These are phyloP conservation scores for Heliconius hermathena DNA, from an alignment of 1,140 invertebrate genomes.

Conservation along the genomic window DNA sequence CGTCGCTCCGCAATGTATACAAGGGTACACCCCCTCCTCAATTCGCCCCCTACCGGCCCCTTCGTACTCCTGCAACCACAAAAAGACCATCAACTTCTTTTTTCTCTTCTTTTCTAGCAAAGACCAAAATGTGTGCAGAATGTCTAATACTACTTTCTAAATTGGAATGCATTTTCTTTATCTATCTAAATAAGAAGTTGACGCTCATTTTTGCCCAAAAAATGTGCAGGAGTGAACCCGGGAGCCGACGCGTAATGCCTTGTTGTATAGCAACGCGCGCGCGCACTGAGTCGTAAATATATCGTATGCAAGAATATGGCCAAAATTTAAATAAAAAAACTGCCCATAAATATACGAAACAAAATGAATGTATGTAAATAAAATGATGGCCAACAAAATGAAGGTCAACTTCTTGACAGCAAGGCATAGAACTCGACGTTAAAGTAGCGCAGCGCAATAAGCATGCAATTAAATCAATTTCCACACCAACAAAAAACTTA, in stretches of 20 bases:
- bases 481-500: conserved; percentile 34
- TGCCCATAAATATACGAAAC: conserved; percentile 78
- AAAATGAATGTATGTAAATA: conserved; percentile 81
- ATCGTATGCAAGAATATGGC: conserved; percentile 73
- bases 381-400: conserved; percentile 93
- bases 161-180: conserved; percentile 76
- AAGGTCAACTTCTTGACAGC: conserved; percentile 96
- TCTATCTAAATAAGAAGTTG: conserved; percentile 92
- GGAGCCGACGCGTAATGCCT: conserved; percentile 77
- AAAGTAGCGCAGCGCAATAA: conserved; percentile 78
- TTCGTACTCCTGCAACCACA: conserved; percentile 95
- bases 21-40: conserved; percentile 84
- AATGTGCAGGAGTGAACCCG: conserved; percentile 78
- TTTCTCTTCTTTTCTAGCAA: conserved; percentile 71
- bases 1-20: conserved; percentile 93
- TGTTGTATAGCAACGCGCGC: conserved; percentile 74
- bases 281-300: conserved; percentile 66
- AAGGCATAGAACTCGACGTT: conserved; percentile 82
- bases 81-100: conserved; percentile 96
- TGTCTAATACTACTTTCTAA: conserved; percentile 79
- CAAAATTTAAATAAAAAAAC: conserved; percentile 73
- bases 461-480: conserved; percentile 72
- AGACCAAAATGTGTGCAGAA: conserved; percentile 75
- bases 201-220: conserved; percentile 96
- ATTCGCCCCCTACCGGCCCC: conserved; percentile 82